Evolutionary conservation across 1,140 invertebrate species (phyloP), one percentile per base, ranked within the genome.

Genomic region (Hycleus phaleratus): DNA sequence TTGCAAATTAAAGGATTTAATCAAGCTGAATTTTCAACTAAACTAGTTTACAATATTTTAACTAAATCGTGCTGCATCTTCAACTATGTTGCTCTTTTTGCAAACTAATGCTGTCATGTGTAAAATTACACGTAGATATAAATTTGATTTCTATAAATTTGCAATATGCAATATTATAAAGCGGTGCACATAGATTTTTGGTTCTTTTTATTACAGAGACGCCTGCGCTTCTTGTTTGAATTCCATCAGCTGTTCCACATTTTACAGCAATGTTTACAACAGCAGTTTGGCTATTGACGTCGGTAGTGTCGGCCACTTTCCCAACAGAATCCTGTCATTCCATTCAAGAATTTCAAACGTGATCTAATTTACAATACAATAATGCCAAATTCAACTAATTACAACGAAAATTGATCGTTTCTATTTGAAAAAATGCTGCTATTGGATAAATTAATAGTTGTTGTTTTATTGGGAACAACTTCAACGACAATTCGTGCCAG

Each of bases 261-360:
- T 18, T 38, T 51, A 51, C 38, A 53, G 51, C 18, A 26, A 18
- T 53, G 51, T 53, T 53, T 53, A 53, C 51, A 53, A 46, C 51
- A 52, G 50, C 46, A 32, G 32, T 32, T 32, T 43, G 42, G 51
- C 45, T n/a, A 53, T 38, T 10, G 46, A n/a, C 11, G 44, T 11
- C 18, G 7, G 42, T 18, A 32, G 51, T 8, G 43, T 8, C 11
- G 38, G 26, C 24, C 32, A 51, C n/a, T 26, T 9, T 10, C 2
- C 26, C 40, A 24, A 11, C 38, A 51, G 1, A 25, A 25, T 25
- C 11, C 12, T 26, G 50, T 26, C 38, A 40, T 45, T 18, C 18
- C 18, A 18, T 18, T 18, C 1, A 18, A 18, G 1, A 1, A 32
- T 32, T 45, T 24, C 43, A 45, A 32, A 53, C 43, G 25, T 8